A percentile compares a stretch with the other conserved stretches of the same genome.
These are phyloP conservation scores for Heliconius ismenius DNA, from an alignment of 2,888 invertebrate genomes.

Conservation along the genomic window DNA sequence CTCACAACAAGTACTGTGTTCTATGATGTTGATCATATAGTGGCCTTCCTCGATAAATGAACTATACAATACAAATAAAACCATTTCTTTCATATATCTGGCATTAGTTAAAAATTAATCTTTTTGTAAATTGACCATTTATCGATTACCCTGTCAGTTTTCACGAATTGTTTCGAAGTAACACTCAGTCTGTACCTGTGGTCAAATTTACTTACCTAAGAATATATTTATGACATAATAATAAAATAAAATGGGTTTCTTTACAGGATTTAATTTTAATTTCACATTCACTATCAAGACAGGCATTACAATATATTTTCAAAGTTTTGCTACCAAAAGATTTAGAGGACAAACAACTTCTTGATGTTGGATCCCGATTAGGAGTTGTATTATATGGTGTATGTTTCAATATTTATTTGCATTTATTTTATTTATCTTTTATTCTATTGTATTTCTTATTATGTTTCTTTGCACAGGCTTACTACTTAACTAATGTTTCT, in stretches of 20 bases:
- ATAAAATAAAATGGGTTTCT: background rate
- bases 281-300: constrained; percentile 85
- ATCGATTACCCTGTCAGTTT: too few relatives aligned
- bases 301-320: constrained; percentile 83
- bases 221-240: too few relatives aligned
- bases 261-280: constrained; percentile 80
- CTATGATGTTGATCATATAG: too few relatives aligned
- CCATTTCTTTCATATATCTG: too few relatives aligned
- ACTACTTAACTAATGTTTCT: constrained; percentile 80
- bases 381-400: constrained; percentile 87
- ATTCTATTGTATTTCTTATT: constrained; percentile 11
- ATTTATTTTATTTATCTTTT: background rate
- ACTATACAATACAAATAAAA: too few relatives aligned
- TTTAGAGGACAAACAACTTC: constrained; percentile 78
- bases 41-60: too few relatives aligned
- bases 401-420: constrained; percentile 53
- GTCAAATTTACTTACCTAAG: too few relatives aligned
- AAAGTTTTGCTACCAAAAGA: constrained; percentile 83
- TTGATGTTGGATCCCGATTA: constrained; percentile 87
- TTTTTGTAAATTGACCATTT: too few relatives aligned
- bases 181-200: too few relatives aligned
- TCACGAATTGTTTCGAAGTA: too few relatives aligned
- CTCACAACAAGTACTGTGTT: too few relatives aligned
- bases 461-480: constrained; percentile 75
- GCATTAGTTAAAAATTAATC: too few relatives aligned